Evolutionary conservation across 35 echinoderm and acorn worm species (phyloP).

Genomic region (Acanthaster planci): DNA sequence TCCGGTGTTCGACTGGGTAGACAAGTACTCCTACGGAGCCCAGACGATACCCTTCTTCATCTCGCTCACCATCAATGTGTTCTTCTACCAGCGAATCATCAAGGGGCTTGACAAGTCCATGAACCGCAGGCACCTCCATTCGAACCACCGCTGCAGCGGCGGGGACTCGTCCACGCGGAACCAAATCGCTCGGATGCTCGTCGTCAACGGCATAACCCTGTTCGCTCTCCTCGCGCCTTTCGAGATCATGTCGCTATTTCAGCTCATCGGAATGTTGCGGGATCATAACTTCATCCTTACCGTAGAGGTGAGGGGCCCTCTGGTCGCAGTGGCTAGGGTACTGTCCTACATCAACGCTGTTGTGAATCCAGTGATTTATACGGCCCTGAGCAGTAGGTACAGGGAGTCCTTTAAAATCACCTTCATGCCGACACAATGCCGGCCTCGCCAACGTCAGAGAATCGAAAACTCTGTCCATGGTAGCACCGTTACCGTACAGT

Average conservation of each 20-base stretch:
- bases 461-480: conserved; percentile 5
- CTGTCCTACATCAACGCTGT: conserved; percentile 84
- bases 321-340: conserved; percentile 46
- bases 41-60: conserved; percentile 84
- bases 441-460: not conserved
- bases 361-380: conserved; percentile 92
- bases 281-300: conserved; percentile 3
- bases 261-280: conserved; percentile 51
- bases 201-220: conserved; percentile 85
- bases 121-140: conserved; percentile 49
- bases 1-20: conserved; percentile 15
- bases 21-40: conserved; percentile 54
- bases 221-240: conserved; percentile 90
- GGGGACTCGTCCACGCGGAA: conserved; percentile 70
- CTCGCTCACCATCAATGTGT: conserved; percentile 61
- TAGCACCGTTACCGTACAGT: conserved; percentile 8
- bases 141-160: conserved; percentile 43
- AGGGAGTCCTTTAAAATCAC: conserved; percentile 77
- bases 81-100: conserved; percentile 70
- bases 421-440: conserved; percentile 51
- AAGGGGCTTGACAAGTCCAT: conserved; percentile 72
- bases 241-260: conserved; percentile 71
- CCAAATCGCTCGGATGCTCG: conserved; percentile 85
- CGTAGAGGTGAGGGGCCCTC: conserved; percentile 8
- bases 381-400: conserved; percentile 80